These are phyloP conservation scores for Enteromius thamalakanensis DNA, from an alignment of 2,797 vertebrate species.

Conservation along the genomic window DNA sequence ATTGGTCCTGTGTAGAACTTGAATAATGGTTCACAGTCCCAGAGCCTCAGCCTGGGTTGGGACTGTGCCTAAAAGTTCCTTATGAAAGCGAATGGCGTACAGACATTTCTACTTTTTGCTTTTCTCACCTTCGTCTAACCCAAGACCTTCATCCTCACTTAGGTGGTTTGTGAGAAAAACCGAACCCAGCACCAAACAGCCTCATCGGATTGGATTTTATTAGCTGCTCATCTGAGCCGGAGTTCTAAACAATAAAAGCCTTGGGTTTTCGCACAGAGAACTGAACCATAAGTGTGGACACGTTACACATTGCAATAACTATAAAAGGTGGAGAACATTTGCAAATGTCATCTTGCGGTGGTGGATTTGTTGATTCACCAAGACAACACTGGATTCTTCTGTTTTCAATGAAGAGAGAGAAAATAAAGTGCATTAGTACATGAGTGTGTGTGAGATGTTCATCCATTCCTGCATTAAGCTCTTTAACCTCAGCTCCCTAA, in stretches of 20 bases:
- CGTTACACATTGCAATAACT: conserved; percentile 26
- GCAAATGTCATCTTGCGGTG: conserved; percentile 36
- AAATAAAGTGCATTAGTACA: conserved; percentile 48
- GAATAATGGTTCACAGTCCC: conserved; percentile 77
- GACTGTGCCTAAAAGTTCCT: conserved; percentile 73
- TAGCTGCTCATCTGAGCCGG: conserved; percentile 46
- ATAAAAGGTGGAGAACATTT: conserved; percentile 49
- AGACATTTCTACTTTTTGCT: conserved; percentile 59
- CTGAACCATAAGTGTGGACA: conserved; percentile 34
- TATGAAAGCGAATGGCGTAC: conserved; percentile 68
- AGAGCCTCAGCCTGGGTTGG: conserved; percentile 71
- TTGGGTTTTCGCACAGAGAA: conserved; percentile 20
- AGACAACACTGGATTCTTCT: conserved; percentile 48
- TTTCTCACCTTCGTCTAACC: conserved; percentile 55
- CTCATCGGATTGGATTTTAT: conserved; percentile 53
- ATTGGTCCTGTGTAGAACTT: conserved; percentile 73
- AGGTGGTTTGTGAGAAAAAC: conserved; percentile 47
- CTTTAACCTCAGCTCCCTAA: conserved; percentile 55
- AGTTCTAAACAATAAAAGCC: conserved; percentile 31
- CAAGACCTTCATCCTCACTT: conserved; percentile 54
- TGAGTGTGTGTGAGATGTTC: conserved; percentile 57
- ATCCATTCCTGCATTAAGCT: conserved; percentile 58
- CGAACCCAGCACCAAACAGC: conserved; percentile 37
- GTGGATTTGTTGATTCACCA: conserved; percentile 54
- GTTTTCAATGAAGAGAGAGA: conserved; percentile 45